Evolutionary conservation across 2,113 vertebrate species (phyloP), one percentile per base, ranked within the genome.

Genomic region (Uropsilus gracilis): DNA sequence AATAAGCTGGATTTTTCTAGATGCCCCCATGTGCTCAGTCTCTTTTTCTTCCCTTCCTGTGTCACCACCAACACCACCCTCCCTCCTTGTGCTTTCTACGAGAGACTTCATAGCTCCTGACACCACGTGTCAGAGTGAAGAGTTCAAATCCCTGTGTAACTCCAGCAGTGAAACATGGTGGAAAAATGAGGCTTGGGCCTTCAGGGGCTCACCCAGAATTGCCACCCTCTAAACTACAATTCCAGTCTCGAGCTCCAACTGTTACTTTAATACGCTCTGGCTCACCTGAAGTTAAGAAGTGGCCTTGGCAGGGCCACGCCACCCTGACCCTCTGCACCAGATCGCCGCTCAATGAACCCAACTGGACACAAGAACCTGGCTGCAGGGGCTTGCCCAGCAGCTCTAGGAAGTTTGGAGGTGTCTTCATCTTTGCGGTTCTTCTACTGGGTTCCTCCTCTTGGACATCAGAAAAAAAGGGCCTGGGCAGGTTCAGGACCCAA

Each of bases 241-340:
- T 6, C 17, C 39, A 9, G 6, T 18, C 71, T 4, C 17, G 6
- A 14, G 48, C 48, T 12, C n/a, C n/a, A n/a, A n/a, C n/a, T n/a
- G n/a, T n/a, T n/a, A n/a, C n/a, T n/a, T n/a, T n/a, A n/a, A n/a
- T n/a, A n/a, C n/a, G 12, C 48, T 50, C 12, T 4, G 3, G 24
- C 6, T 78, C 32, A 50, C 30, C 75, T 6, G 5, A 30, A 39
- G 8, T 0, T 26, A 8, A 48, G 46, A 14, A 14, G 48, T 50
- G 48, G 48, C 48, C 48, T 12, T 12, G 12, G 46, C 46, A 48
- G 46, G 12, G 6, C 7, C 7, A 48, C 7, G 46, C 46, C 46
- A 48, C 18, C 18, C 5, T n/a, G 24, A 78, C 8, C 28, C 9
- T 37, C 39, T 2, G 32, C 18, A 6, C 28, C 1, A 0, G 2